Percentiles rank a stretch among this genome's conserved stretches.
Evolutionary conservation across 2,113 vertebrate genomes (phyloP).

Genomic region (Solea solea): DNA sequence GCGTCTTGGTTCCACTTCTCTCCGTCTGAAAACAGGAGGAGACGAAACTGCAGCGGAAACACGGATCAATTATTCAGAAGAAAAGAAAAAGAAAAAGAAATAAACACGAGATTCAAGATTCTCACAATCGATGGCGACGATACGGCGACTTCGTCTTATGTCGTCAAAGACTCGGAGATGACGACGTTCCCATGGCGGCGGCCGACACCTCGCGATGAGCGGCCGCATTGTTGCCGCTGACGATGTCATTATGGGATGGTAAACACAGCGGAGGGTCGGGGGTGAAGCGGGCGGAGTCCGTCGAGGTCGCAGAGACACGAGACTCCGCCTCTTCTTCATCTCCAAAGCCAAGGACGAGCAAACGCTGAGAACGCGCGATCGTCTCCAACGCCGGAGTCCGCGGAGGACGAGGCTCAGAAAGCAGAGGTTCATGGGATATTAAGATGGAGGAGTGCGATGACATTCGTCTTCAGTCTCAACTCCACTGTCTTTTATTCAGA

Average conservation of each 20-base stretch:
- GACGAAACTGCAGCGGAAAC: constrained; percentile 72
- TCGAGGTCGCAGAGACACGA: constrained; percentile 68
- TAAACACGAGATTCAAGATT: constrained; percentile 79
- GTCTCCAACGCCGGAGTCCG: constrained; percentile 62
- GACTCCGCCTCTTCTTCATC: constrained; percentile 31
- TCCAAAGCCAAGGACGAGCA: constrained; percentile 71
- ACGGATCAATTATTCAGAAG: constrained; percentile 81
- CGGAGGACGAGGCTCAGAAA: constrained; percentile 70
- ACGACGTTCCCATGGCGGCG: constrained; percentile 62
- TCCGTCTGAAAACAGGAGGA: constrained; percentile 49
- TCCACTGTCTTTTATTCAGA: too few relatives aligned
- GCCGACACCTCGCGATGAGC: constrained; percentile 66
- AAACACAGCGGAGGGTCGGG: constrained; percentile 57
- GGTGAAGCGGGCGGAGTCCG: constrained; percentile 51
- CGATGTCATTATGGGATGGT: constrained; percentile 72
- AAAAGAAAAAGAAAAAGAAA: constrained; percentile 71
- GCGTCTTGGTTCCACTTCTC: constrained; percentile 57
- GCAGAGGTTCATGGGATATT: constrained; percentile 58
- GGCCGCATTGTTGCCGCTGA: constrained; percentile 67
- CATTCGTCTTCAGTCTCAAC: constrained; percentile 29
- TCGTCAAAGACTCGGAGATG: constrained; percentile 55
- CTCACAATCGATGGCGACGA: constrained; percentile 68
- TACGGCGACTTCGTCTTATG: constrained; percentile 80
- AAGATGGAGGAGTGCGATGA: constrained; percentile 62
- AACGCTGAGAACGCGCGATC: constrained; percentile 67